Base-by-base conservation (phyloP, 2,113 vertebrate species). In the Psettodes erumei region DNA sequence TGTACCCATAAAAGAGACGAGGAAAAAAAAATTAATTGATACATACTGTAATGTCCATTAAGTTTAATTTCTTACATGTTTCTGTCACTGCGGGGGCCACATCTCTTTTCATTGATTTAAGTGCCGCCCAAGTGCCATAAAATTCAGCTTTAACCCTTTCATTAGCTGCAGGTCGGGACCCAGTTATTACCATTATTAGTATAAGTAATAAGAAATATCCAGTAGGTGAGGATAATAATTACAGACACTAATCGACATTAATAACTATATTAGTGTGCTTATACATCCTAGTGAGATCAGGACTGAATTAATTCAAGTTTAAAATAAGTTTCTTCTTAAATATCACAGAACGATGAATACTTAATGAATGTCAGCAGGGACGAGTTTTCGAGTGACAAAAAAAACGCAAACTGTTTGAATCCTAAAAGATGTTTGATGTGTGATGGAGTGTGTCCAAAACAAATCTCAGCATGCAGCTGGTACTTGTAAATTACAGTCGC, bases 1-100 rank as follows among this genome's bases (percentile, higher is more conserved):
- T 78, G 42, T 40, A 60, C 23, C 48, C 51, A 69, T 77, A 77
- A 77, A 77, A 72, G 51, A 67, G 62, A n/a, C 19, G 33, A 56
- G 33, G 18, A 65, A 56, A 63, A 71, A 79, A 71, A 45, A n/a
- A n/a, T n/a, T 48, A 69, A 73, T 69, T 59, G 32, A 74, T 61
- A 53, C 47, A 55, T 55, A 59, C 60, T 38, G 50, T 47, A 58
- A 77, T 56, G 50, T 59, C 38, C 37, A 65, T 65, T 74, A 60
- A 70, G 77, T 71, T 53, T 61, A 50, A 74, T 77, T 59, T 40
- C 28, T 38, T 50, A 42, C 8, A 59, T 27, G 35, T 58, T 37
- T 53, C 42, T 59, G 67, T 59, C 63, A 58, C 43, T 9, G 2
- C 16, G 43, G 61, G 27, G 15, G 13, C 3, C 6, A 6, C 19